These are phyloP conservation scores for Drosophila busckii DNA, from an alignment of 1,140 invertebrate species.

Conservation along the genomic window DNA sequence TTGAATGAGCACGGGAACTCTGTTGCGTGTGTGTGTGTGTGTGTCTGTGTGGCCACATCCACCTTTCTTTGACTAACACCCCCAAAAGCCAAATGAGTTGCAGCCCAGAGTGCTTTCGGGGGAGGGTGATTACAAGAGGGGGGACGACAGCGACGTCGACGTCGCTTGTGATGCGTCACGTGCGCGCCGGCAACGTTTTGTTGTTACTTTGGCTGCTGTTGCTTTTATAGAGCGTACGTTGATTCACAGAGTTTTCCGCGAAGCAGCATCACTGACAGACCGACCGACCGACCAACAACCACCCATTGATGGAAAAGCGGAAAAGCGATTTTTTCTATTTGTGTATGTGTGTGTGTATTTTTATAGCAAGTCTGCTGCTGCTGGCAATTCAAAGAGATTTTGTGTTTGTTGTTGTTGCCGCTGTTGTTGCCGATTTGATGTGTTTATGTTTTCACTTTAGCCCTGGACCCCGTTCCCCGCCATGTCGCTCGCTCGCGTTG, in stretches of 20 bases:
- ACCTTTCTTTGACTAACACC: conserved; percentile 23
- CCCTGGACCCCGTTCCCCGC: background rate
- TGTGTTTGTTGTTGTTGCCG: conserved; percentile 52
- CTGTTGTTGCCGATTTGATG: conserved; percentile 59
- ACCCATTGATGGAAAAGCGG: conserved; percentile 36
- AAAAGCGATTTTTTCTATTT: conserved; percentile 74
- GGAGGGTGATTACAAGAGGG: background rate
- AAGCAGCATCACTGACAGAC: conserved; percentile 46
- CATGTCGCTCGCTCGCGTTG: conserved; percentile 22
- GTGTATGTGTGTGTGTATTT: no score
- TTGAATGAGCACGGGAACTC: conserved; percentile 1
- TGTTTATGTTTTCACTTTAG: conserved; percentile 54
- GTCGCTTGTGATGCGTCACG: conserved; percentile 58
- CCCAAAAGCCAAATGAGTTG: conserved; percentile 14
- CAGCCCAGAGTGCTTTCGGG: no score
- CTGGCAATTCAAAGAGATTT: conserved; percentile 55
- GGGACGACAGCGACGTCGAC: background rate
- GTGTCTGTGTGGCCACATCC: conserved; percentile 17
- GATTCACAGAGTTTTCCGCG: conserved; percentile 73
- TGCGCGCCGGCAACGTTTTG: conserved; percentile 48
- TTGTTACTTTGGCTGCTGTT: conserved; percentile 58
- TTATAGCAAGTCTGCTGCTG: conserved; percentile 39
- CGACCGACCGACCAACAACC: conserved; percentile 19
- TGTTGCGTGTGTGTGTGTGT: conserved; percentile 1
- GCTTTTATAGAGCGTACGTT: conserved; percentile 39